phyloP scores from a whole-genome alignment of 2,888 invertebrate species.

The Lottia gigantea region DNA sequence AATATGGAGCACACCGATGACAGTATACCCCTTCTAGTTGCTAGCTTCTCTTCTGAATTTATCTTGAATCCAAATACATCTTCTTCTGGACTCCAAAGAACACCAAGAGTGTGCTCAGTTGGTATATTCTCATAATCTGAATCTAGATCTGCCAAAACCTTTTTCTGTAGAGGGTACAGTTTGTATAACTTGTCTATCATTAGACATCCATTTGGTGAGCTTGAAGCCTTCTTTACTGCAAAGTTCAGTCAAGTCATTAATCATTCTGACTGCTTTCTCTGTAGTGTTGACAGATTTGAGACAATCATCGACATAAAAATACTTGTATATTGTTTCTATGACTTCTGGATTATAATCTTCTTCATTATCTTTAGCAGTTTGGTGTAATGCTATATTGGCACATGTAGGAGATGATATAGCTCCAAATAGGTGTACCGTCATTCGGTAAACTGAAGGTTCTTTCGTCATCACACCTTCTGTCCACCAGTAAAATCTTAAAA shows the following conservation, averaged over 20 bases:
- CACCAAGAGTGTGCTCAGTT: slow-evolving; percentile 27
- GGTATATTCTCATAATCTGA: slow-evolving; percentile 17
- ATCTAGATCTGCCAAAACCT: slow-evolving; percentile 17
- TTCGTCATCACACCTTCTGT: neutral
- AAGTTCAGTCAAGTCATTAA: neutral
- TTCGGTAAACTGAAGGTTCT: neutral
- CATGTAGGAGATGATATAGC: slow-evolving; percentile 17
- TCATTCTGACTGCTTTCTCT: slow-evolving; percentile 1
- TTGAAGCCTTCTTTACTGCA: slow-evolving; percentile 26
- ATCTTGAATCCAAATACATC: slow-evolving; percentile 25
- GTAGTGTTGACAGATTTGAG: slow-evolving; percentile 16
- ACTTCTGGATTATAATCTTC: neutral
- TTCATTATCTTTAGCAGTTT: slow-evolving; percentile 7
- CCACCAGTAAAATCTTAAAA: slow-evolving; percentile 35
- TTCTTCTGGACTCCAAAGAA: slow-evolving; percentile 24
- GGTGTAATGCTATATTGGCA: slow-evolving; percentile 17
- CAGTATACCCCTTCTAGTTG: slow-evolving; percentile 13
- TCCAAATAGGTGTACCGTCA: slow-evolving; percentile 20
- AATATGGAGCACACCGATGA: slow-evolving; percentile 4
- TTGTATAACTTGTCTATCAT: slow-evolving; percentile 29
- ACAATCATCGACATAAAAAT: slow-evolving; percentile 29
- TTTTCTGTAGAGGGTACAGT: slow-evolving; percentile 29
- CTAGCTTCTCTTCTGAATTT: slow-evolving; percentile 7
- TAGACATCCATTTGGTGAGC: slow-evolving; percentile 34
- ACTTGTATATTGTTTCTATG: slow-evolving; percentile 15